Conservation (phyloP, 1,140 invertebrate species). For the Hylaeus volcanicus region DNA sequence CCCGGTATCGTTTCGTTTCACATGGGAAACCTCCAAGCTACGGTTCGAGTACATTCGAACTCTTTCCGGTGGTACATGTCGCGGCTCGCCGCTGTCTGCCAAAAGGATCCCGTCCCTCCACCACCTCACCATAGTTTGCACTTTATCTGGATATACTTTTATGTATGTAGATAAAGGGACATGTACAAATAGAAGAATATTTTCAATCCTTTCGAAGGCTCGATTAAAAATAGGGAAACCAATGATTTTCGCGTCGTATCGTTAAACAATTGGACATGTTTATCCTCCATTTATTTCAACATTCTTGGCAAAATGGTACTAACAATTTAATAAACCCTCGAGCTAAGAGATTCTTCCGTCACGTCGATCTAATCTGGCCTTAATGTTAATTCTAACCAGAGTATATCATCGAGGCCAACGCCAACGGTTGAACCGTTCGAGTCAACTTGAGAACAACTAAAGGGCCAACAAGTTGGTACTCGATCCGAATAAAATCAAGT, state of each 20-base stretch:
- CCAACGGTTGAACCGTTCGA: no score
- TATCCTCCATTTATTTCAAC: no score
- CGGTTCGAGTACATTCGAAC: constrained; percentile 85
- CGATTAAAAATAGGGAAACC: no score
- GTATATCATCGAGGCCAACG: neutral
- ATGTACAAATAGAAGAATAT: no score
- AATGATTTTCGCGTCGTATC: no score
- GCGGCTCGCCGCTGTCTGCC: constrained; percentile 83
- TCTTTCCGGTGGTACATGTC: constrained; percentile 79
- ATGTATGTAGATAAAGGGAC: no score
- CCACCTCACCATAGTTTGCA: constrained; percentile 80
- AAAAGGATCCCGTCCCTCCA: constrained; percentile 83
- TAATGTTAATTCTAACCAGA: constrained; percentile 17
- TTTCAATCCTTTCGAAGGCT: no score
- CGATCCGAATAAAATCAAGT: constrained; percentile 7
- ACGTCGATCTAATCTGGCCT: constrained; percentile 12
- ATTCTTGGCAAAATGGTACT: no score
- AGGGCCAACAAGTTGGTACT: neutral
- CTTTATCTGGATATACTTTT: constrained; percentile 16
- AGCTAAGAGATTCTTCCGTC: neutral
- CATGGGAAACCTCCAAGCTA: constrained; percentile 84
- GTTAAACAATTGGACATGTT: no score
- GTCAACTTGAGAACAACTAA: neutral
- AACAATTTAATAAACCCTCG: neutral
- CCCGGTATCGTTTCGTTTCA: constrained; percentile 85